phyloP scores from a whole-genome alignment of 2,797 vertebrate genomes.

The Telmatherina bonti region DNA sequence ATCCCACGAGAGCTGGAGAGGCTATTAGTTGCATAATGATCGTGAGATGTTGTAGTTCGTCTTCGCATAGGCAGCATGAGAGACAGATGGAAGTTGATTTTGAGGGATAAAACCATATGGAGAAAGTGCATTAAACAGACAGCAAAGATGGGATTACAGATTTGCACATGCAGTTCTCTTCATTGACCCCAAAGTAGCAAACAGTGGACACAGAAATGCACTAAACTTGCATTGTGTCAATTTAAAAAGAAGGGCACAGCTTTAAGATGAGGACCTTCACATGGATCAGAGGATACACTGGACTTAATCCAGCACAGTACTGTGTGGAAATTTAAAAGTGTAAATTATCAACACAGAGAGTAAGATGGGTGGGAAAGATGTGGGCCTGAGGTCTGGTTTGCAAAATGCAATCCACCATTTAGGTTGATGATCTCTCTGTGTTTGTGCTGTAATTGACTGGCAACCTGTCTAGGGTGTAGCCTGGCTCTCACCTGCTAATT shows the following conservation, averaged over 20 bases:
- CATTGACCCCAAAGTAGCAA: constrained; percentile 41
- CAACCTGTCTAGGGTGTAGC: too few relatives aligned
- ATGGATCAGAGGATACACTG: constrained; percentile 24
- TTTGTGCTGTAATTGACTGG: too few relatives aligned
- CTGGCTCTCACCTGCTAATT: too few relatives aligned
- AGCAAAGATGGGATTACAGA: constrained; percentile 64
- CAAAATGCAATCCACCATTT: too few relatives aligned
- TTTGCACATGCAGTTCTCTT: constrained; percentile 26
- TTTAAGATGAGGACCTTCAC: constrained; percentile 4
- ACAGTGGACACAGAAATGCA: constrained; percentile 10
- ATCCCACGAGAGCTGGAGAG: constrained; percentile 63
- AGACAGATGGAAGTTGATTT: constrained; percentile 69
- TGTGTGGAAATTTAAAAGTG: constrained; percentile 51
- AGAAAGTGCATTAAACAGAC: constrained; percentile 52
- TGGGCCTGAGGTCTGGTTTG: too few relatives aligned
- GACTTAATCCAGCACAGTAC: constrained; percentile 53
- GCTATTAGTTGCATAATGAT: constrained; percentile 69
- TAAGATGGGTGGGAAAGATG: too few relatives aligned
- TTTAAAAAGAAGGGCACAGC: constrained; percentile 6
- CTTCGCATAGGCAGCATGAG: constrained; percentile 50
- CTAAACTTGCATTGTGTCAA: neutral
- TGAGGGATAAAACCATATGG: constrained; percentile 69
- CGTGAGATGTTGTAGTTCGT: constrained; percentile 61
- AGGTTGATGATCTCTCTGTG: too few relatives aligned
- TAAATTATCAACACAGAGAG: constrained; percentile 52